Evolutionary conservation across 2,888 invertebrate species (phyloP).

Genomic region (Odontothrips loti): DNA sequence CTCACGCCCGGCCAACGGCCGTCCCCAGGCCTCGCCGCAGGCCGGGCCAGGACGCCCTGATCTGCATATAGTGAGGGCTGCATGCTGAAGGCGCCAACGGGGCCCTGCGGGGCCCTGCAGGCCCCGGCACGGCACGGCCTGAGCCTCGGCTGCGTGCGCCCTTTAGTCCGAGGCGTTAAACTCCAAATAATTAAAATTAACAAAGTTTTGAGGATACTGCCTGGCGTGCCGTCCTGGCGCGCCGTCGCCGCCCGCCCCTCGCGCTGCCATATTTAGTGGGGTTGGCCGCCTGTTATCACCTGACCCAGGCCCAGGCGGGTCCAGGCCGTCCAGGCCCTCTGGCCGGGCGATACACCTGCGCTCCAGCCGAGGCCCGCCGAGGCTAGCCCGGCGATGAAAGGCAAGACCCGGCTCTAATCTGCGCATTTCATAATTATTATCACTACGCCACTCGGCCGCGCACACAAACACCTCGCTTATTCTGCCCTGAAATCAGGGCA

Average conservation of each 20-base stretch:
- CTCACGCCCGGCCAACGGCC: not conserved
- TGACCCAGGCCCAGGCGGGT: not conserved
- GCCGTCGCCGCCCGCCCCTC: not conserved
- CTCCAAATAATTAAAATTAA: slow-evolving; percentile 23
- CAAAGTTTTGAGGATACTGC: slow-evolving; percentile 5
- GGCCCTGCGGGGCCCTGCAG: not conserved
- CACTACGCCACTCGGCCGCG: not conserved
- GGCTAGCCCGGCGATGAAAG: too few relatives aligned
- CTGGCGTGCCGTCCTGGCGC: too few relatives aligned
- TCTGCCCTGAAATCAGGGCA: too few relatives aligned
- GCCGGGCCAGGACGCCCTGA: not conserved
- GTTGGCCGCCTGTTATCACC: not conserved
- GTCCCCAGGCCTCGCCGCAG: too few relatives aligned
- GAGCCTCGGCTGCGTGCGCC: not conserved
- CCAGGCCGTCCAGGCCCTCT: too few relatives aligned
- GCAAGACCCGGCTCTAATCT: not conserved
- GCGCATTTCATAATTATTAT: slow-evolving; percentile 11
- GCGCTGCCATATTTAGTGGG: not conserved
- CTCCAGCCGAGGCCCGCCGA: too few relatives aligned
- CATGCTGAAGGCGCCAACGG: not conserved
- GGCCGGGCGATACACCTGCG: too few relatives aligned
- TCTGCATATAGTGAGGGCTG: slow-evolving; percentile 1
- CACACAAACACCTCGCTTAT: too few relatives aligned
- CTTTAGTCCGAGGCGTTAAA: not conserved
- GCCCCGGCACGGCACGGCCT: not conserved